These are phyloP conservation scores for Anisognathus igniventris DNA, from an alignment of 2,797 vertebrate species.

Conservation along the genomic window DNA sequence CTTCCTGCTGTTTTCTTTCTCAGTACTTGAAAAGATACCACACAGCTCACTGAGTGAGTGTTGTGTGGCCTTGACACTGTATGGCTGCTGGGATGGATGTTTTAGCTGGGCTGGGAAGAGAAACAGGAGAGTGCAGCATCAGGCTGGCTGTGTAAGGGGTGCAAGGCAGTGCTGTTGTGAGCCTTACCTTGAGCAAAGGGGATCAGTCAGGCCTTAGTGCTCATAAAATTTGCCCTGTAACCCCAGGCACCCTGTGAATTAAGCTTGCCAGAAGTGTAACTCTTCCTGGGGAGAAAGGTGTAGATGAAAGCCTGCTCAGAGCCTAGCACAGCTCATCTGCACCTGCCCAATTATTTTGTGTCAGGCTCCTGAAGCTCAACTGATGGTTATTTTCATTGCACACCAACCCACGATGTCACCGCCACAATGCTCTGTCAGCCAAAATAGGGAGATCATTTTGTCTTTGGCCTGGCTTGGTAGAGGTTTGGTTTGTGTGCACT, in stretches of 20 bases:
- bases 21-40: not conserved
- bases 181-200: not conserved
- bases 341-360: not conserved
- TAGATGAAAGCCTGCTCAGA: not conserved
- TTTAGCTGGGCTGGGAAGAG: not conserved
- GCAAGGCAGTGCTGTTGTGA: not conserved
- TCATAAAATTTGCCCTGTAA: not conserved
- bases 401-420: rapidly evolving
- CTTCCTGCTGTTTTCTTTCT: not conserved
- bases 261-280: not conserved
- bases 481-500: not conserved
- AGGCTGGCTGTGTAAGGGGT: not conserved
- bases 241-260: not conserved
- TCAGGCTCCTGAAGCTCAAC: not conserved
- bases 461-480: not conserved
- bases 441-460: not conserved
- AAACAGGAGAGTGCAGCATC: not conserved
- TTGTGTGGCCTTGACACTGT: not conserved
- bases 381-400: not conserved
- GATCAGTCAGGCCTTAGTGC: not conserved
- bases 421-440: not conserved
- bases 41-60: not conserved
- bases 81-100: not conserved
- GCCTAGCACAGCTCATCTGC: not conserved
- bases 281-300: not conserved